Evolutionary conservation across 2,888 invertebrate species (phyloP), one percentile per base, ranked within the genome.

Genomic region (Pyrochroa serraticornis): DNA sequence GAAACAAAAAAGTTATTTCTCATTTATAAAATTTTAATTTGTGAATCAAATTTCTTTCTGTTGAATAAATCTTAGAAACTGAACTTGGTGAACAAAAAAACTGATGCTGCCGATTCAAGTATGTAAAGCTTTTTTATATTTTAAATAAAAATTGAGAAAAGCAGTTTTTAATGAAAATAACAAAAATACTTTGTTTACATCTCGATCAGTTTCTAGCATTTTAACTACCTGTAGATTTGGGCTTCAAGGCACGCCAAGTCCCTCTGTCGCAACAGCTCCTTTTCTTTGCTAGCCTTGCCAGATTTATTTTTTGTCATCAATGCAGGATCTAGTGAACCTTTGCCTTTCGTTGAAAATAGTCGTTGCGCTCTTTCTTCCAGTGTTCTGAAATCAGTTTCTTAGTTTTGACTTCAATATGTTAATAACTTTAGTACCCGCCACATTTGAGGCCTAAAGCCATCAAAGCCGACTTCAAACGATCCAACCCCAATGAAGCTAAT

Each of bases 401-500:
- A 7, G 32, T 3, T n/a, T 8, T 49, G 6, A 48, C 10, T 1
- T 8, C 10, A 22, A 37, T 14, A 46, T 13, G 7, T 35, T 1
- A 12, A 43, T 35, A 68, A 75, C 75, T 3, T 22, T 5, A 22
- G 5, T 75, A 87, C 85, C 97, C 99, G 53, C 99, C 99, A 81
- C 99, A 99, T 80, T 99, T 99, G 1, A 99, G 82, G 0, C 96
- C 95, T 10, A 99, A 82, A 3, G 98, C 98, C 89, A 97, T 92
- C 8, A 98, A 81, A 0, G 97, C 98, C 0, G 97, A 97, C 79
- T 99, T 99, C 34, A 99, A 84, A 75, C 99, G 88, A 82, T 99
- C 99, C 67, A 99, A 80, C 12, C 99, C 99, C 2, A 99, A 83
- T 0, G 97, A 97, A 0, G 98, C 97, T 62, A 99, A 80, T 80